phyloP scores from a whole-genome alignment of 2,888 invertebrate genomes.

The Smittia sp. region DNA sequence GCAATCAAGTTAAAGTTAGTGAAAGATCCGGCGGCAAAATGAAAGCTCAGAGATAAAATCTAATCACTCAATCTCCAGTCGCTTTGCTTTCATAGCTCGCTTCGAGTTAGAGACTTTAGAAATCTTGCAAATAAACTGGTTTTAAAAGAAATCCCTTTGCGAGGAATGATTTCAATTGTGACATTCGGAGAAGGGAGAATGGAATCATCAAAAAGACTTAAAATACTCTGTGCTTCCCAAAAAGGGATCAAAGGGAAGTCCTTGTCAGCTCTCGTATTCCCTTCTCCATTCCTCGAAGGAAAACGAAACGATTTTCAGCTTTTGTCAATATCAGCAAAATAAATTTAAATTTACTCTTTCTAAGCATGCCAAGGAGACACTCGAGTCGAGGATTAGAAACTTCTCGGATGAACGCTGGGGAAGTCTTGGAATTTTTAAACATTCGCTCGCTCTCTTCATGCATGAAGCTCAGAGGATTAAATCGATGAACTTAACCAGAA shows the following conservation, averaged over 20 bases:
- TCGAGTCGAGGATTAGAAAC: background rate
- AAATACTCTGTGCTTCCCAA: background rate
- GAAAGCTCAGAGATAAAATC: background rate
- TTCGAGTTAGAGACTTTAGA: background rate
- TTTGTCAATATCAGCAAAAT: slow-evolving; percentile 23
- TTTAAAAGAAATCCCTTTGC: slow-evolving; percentile 18
- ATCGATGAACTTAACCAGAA: slow-evolving; percentile 12
- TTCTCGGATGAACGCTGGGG: background rate
- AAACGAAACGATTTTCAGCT: slow-evolving; percentile 2
- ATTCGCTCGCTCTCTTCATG: background rate
- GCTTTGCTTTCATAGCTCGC: background rate
- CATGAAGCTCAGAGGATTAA: slow-evolving; percentile 6
- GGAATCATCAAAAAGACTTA: slow-evolving; percentile 23
- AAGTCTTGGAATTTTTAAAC: background rate
- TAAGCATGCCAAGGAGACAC: background rate
- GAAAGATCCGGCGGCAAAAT: background rate
- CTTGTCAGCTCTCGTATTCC: background rate
- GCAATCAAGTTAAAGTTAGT: background rate
- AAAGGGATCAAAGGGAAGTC: slow-evolving; percentile 11
- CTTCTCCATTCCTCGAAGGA: background rate
- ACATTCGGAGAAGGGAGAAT: background rate
- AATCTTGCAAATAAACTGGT: slow-evolving; percentile 28
- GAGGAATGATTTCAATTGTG: slow-evolving; percentile 26
- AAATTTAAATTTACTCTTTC: slow-evolving; percentile 2
- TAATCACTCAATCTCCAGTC: slow-evolving; percentile 17